These are phyloP conservation scores for Callorhinus ursinus DNA, from an alignment of 2,113 vertebrate genomes.

Conservation along the genomic window DNA sequence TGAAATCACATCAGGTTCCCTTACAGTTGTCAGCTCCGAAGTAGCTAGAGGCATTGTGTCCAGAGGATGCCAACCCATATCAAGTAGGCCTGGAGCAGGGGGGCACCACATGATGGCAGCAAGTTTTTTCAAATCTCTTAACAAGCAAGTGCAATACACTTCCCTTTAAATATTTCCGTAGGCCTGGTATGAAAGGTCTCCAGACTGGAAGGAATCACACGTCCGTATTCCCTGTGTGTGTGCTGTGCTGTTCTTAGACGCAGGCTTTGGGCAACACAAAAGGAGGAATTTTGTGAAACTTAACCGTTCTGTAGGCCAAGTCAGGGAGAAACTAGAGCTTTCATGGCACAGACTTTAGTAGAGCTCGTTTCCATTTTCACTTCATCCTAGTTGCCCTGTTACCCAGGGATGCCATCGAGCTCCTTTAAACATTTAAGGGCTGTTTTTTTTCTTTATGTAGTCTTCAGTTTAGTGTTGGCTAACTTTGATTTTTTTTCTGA, in stretches of 20 bases:
- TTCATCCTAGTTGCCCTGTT: conserved; percentile 26
- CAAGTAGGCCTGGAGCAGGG: background rate
- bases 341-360: background rate
- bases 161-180: background rate
- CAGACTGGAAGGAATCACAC: background rate
- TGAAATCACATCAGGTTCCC: background rate
- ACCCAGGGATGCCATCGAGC: background rate
- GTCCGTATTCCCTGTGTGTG: background rate
- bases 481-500: background rate
- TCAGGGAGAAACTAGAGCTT: conserved; percentile 58
- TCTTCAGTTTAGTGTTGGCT: conserved; percentile 44
- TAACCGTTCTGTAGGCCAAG: background rate
- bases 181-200: background rate
- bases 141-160: conserved; percentile 1
- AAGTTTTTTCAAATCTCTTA: conserved; percentile 19
- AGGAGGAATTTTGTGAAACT: background rate
- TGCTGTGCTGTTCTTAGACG: conserved; percentile 26
- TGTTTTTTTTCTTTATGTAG: background rate
- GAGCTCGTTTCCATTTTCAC: conserved; percentile 58
- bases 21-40: background rate
- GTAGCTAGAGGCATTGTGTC: conserved; percentile 34
- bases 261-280: background rate
- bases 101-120: background rate
- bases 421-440: conserved; percentile 51
- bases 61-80: background rate